Conservation (phyloP, 2,888 invertebrate species). For the Phrixothrix hirtus region DNA sequence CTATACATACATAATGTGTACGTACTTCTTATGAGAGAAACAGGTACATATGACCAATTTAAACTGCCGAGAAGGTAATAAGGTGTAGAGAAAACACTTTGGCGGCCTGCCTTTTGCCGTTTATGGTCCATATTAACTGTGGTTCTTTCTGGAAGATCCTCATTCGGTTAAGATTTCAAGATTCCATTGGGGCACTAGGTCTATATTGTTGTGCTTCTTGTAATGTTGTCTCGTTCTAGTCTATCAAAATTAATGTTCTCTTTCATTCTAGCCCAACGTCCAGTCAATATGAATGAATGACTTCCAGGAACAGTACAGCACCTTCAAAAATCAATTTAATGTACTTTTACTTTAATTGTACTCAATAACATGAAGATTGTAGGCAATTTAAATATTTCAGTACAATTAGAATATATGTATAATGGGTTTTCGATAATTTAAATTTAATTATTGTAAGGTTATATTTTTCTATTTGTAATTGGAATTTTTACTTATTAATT, state of each 20-base stretch:
- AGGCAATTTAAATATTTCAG: too few species aligned
- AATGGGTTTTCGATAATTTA: constrained; percentile 1
- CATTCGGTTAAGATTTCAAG: constrained; percentile 3
- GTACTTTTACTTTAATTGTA: too few species aligned
- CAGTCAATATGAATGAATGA: constrained; percentile 44
- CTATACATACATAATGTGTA: too few species aligned
- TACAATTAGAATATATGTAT: too few species aligned
- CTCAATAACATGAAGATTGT: too few species aligned
- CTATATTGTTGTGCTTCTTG: constrained; percentile 36
- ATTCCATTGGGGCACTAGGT: constrained; percentile 11
- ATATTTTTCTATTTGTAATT: too few species aligned
- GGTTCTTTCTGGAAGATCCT: constrained; percentile 9
- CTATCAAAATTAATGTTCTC: constrained; percentile 10
- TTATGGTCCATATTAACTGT: constrained; percentile 30
- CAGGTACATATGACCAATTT: constrained; percentile 32
- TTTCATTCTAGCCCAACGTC: constrained; percentile 31
- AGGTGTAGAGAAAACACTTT: constrained; percentile 43
- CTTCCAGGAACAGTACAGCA: constrained; percentile 43
- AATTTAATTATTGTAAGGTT: too few species aligned
- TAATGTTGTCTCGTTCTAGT: constrained; percentile 21
- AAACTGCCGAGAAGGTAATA: constrained; percentile 36
- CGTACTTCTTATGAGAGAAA: constrained; percentile 16
- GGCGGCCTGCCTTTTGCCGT: constrained; percentile 39
- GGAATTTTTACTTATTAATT: too few species aligned
- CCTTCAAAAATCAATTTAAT: constrained; percentile 37